phyloP scores from a whole-genome alignment of 2,888 invertebrate species.

The Eupeodes latifasciatus region DNA sequence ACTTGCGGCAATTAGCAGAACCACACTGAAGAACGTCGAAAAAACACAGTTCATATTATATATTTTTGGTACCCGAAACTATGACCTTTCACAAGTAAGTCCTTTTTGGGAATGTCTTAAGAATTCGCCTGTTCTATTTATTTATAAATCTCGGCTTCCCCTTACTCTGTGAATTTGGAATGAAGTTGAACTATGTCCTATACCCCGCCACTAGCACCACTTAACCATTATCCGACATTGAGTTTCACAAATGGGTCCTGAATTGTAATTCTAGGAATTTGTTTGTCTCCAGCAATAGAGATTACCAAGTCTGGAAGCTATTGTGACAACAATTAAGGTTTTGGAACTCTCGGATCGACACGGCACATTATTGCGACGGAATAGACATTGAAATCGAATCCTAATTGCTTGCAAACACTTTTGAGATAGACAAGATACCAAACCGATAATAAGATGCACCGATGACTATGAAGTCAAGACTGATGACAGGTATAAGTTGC shows the following conservation, averaged over 20 bases:
- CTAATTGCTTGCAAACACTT: conserved; percentile 33
- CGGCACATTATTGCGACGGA: conserved; percentile 43
- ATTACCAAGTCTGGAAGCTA: conserved; percentile 1
- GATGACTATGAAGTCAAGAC: conserved; percentile 42
- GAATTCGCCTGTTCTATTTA: conserved; percentile 41
- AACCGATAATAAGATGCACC: conserved; percentile 42
- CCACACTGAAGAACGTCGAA: conserved; percentile 34
- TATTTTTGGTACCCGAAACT: not conserved
- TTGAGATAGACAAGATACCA: not conserved
- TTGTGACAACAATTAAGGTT: not conserved
- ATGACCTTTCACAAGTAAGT: conserved; percentile 47
- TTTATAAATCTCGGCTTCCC: conserved; percentile 61
- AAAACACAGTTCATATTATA: conserved; percentile 52
- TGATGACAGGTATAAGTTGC: conserved; percentile 62
- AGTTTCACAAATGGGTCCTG: conserved; percentile 40
- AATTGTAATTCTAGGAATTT: conserved; percentile 51
- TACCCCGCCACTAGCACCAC: conserved; percentile 30
- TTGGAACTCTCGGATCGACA: not conserved
- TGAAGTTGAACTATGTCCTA: not conserved
- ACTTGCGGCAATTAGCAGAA: conserved; percentile 32
- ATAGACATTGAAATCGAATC: conserved; percentile 34
- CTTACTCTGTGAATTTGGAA: not conserved
- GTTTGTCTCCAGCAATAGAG: not conserved
- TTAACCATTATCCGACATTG: conserved; percentile 53
- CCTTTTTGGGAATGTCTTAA: conserved; percentile 53